Conservation (phyloP, 1,140 invertebrate species). For the Ctenoplectra terminalis region DNA sequence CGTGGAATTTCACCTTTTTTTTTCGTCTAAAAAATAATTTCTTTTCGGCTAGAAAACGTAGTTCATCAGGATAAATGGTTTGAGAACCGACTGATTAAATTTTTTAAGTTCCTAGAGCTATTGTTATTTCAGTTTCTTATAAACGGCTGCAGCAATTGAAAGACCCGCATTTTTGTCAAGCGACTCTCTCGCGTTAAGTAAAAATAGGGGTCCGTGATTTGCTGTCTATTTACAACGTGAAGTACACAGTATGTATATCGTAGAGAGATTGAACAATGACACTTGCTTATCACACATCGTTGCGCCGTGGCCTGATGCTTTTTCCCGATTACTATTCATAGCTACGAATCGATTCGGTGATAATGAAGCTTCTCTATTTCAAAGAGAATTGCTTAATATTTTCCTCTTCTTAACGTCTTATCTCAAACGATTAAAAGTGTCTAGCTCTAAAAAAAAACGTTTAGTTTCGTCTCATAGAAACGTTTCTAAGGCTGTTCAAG, state of each 20-base stretch:
- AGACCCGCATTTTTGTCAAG: conserved; percentile 28
- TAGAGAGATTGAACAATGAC: conserved; percentile 58
- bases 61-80: background rate
- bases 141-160: conserved; percentile 50
- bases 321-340: conserved; percentile 8
- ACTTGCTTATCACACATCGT: conserved; percentile 52
- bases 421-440: background rate
- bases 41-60: conserved; percentile 33
- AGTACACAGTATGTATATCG: conserved; percentile 62
- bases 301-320: conserved; percentile 36
- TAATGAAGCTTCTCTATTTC: background rate
- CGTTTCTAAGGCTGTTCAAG: background rate
- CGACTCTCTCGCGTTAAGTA: conserved; percentile 41
- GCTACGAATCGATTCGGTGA: conserved; percentile 44
- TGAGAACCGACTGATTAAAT: background rate
- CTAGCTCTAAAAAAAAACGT: no score
- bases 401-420: background rate
- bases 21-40: conserved; percentile 44
- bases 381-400: background rate
- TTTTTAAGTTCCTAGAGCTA: background rate
- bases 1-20: conserved; percentile 5
- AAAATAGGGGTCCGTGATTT: conserved; percentile 68
- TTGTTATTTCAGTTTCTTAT: conserved; percentile 9
- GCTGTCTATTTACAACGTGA: conserved; percentile 75
- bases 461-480: background rate